Conservation (phyloP, 1,140 invertebrate genomes). For the Sarcophaga bullata region DNA sequence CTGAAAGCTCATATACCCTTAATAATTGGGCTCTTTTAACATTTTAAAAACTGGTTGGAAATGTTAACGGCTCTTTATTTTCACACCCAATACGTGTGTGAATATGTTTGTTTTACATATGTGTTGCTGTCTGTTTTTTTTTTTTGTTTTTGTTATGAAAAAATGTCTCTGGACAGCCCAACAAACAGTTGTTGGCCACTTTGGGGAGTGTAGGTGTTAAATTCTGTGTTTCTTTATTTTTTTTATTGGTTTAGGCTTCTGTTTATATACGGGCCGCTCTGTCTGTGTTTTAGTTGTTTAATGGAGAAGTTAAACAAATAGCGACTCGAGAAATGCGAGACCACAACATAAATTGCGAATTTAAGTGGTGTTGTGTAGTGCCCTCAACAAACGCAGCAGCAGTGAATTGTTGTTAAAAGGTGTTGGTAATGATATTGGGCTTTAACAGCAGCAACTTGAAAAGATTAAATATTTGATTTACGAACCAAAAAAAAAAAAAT, state of each 20-base stretch:
- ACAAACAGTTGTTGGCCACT: neutral
- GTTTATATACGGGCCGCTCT: neutral
- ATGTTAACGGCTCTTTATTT: no score
- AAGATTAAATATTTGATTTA: no score
- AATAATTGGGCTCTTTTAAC: no score
- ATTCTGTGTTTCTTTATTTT: neutral
- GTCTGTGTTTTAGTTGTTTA: neutral
- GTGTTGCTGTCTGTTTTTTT: neutral
- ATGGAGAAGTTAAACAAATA: slow-evolving; percentile 6
- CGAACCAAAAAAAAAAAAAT: no score
- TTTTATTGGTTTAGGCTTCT: slow-evolving; percentile 1
- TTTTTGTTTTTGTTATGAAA: neutral
- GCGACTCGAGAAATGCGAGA: neutral
- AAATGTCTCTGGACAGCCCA: neutral
- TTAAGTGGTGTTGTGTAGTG: neutral
- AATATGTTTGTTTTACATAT: no score
- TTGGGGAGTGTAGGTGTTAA: neutral
- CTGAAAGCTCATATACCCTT: no score
- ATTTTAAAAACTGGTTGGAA: no score
- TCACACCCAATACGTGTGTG: neutral
- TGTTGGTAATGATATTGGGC: no score
- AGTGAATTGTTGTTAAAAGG: neutral
- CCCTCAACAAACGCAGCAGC: neutral
- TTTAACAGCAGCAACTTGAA: no score
- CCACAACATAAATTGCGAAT: neutral